These are phyloP conservation scores for Catharus bicknelli DNA, from an alignment of 2,113 vertebrate genomes.

Conservation along the genomic window DNA sequence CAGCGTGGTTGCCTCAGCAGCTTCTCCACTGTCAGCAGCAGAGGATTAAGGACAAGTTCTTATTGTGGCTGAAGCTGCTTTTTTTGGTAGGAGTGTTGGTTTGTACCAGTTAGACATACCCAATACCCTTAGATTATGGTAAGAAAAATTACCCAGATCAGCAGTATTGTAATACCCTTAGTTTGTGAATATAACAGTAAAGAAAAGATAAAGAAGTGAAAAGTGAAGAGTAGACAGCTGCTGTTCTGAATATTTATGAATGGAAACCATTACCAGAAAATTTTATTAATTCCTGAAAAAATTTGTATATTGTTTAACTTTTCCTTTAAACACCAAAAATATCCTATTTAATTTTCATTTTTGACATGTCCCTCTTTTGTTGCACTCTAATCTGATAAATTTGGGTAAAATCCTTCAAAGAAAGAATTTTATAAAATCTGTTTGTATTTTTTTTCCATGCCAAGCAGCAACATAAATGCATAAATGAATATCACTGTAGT, in stretches of 20 bases:
- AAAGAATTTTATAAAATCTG: neutral
- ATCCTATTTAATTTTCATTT: neutral
- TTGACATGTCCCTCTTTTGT: neutral
- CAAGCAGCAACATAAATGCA: neutral
- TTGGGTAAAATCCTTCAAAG: neutral
- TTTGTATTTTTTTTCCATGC: neutral
- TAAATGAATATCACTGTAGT: neutral
- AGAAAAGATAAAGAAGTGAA: neutral
- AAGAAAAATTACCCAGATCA: neutral
- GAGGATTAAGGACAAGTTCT: neutral
- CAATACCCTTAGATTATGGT: neutral
- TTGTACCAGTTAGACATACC: neutral
- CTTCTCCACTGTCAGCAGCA: fast-evolving
- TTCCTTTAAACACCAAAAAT: neutral
- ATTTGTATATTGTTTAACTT: neutral
- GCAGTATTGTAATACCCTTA: neutral
- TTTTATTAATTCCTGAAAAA: neutral
- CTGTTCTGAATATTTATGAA: neutral
- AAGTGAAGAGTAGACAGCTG: neutral
- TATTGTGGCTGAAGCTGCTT: neutral
- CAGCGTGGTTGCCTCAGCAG: fast-evolving
- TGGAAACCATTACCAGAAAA: neutral
- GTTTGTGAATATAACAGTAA: fast-evolving
- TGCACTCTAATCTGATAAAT: neutral
- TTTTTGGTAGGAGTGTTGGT: neutral